Conservation (phyloP, 2,113 vertebrate genomes). For the Nesoenas mayeri region DNA sequence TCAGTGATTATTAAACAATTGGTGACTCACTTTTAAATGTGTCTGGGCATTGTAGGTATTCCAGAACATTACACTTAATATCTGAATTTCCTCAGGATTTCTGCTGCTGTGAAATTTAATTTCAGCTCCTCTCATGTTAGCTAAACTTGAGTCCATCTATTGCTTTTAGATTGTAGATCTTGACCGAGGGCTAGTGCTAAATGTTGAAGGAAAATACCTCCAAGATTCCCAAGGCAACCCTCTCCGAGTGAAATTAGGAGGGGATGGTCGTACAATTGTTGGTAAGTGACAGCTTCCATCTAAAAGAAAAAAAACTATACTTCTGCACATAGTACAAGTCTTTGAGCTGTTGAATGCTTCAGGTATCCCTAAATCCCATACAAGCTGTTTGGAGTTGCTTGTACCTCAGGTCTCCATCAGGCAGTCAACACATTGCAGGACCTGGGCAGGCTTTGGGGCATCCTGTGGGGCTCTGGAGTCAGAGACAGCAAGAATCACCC, state of each 20-base stretch:
- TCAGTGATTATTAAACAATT: background rate
- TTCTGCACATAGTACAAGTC: background rate
- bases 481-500: accelerated
- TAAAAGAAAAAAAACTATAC: background rate
- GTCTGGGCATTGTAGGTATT: background rate
- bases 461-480: background rate
- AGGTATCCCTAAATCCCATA: background rate
- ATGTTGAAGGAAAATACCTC: slow-evolving; percentile 88
- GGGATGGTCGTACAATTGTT: slow-evolving; percentile 93
- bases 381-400: background rate
- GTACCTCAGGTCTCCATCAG: background rate
- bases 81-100: background rate
- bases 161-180: slow-evolving; percentile 89
- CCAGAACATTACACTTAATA: background rate
- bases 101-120: background rate
- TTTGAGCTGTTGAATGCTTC: background rate
- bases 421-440: background rate
- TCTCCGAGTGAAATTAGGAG: slow-evolving; percentile 90
- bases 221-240: slow-evolving; percentile 94
- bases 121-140: background rate
- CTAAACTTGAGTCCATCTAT: background rate
- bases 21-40: background rate
- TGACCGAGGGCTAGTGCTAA: slow-evolving; percentile 89
- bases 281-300: slow-evolving; percentile 76
- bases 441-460: background rate